A percentile compares a stretch with the other conserved stretches of the same genome.
Conservation (phyloP, 2,113 vertebrate species). For the Elephantulus edwardii region DNA sequence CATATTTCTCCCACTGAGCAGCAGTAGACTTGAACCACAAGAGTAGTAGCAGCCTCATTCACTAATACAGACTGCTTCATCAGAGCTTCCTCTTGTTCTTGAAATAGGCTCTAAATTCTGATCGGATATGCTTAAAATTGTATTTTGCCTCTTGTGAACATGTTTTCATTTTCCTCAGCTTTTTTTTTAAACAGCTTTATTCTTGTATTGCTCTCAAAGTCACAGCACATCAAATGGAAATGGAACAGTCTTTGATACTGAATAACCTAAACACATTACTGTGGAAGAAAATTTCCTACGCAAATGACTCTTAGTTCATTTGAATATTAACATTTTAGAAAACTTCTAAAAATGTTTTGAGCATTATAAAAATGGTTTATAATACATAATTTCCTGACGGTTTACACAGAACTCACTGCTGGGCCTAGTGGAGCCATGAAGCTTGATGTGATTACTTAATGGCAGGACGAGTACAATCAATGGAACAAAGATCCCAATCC, state of each 20-base stretch:
- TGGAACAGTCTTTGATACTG: constrained; percentile 97
- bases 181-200: constrained; percentile 97
- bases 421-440: constrained; percentile 21
- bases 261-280: constrained; percentile 97
- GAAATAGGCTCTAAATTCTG: no score
- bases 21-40: no score
- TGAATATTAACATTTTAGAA: constrained; percentile 57
- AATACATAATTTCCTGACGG: constrained; percentile 20
- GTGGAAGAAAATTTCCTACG: constrained; percentile 99
- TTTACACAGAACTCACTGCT: not conserved
- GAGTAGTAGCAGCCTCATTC: no score
- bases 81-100: no score
- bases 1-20: no score
- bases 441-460: not conserved
- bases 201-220: constrained; percentile 95
- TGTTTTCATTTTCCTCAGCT: no score
- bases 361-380: constrained; percentile 58
- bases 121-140: no score
- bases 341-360: constrained; percentile 68
- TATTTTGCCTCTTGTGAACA: no score
- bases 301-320: constrained; percentile 92
- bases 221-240: constrained; percentile 95
- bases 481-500: not conserved
- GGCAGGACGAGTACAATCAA: not conserved
- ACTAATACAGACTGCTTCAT: no score